Percentiles rank a stretch among this genome's conserved stretches.
phyloP scores from a whole-genome alignment of 2,888 invertebrate genomes.

The Stramonita haemastoma region DNA sequence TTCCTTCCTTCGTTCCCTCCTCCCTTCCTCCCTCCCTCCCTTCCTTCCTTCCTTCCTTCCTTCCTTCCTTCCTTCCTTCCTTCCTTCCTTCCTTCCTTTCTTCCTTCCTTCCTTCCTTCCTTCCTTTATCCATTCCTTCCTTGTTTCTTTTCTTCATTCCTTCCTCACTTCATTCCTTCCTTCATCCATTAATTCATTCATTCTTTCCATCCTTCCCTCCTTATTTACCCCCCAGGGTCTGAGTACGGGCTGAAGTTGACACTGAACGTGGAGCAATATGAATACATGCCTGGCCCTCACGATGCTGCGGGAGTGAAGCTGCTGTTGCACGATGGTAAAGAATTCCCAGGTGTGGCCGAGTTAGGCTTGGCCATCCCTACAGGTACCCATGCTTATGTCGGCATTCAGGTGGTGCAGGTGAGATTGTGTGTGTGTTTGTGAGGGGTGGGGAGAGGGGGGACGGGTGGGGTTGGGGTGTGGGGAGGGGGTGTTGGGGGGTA shows the following conservation, averaged over 20 bases:
- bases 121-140: too few relatives aligned
- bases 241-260: slow-evolving; percentile 56
- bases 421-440: slow-evolving; percentile 7
- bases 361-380: slow-evolving; percentile 58
- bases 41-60: too few relatives aligned
- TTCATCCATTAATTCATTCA: too few relatives aligned
- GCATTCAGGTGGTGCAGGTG: slow-evolving; percentile 55
- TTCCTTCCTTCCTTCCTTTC: too few relatives aligned
- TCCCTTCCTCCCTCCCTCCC: too few relatives aligned
- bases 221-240: slow-evolving; percentile 48
- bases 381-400: slow-evolving; percentile 57
- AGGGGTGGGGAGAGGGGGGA: not conserved
- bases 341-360: slow-evolving; percentile 58
- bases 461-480: not conserved
- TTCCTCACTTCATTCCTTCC: too few relatives aligned
- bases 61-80: too few relatives aligned
- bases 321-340: slow-evolving; percentile 56
- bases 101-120: too few relatives aligned
- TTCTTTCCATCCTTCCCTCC: not conserved
- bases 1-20: too few relatives aligned
- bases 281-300: slow-evolving; percentile 61
- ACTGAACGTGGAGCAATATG: slow-evolving; percentile 63
- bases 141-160: too few relatives aligned
- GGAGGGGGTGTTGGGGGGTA: not conserved
- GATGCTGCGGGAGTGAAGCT: slow-evolving; percentile 58